phyloP scores from a whole-genome alignment of 2,113 vertebrate species.

The Montifringilla adamsi region DNA sequence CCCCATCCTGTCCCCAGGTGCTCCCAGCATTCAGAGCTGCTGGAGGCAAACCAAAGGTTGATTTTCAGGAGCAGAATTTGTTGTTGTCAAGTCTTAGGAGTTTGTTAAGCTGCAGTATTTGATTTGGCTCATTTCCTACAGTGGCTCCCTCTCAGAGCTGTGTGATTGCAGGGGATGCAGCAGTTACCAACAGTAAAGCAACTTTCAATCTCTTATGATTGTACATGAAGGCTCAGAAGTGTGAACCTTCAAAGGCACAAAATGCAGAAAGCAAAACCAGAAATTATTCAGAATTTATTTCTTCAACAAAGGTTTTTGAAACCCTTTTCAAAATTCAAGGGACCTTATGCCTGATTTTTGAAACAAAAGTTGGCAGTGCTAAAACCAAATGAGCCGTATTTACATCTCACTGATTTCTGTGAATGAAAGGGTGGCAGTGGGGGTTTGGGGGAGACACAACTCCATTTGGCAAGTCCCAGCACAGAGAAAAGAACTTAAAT shows the following conservation, averaged over 20 bases:
- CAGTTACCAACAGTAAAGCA: constrained; percentile 34
- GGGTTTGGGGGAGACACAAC: not conserved
- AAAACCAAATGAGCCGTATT: not conserved
- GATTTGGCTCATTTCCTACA: constrained; percentile 47
- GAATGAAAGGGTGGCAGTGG: constrained; percentile 16
- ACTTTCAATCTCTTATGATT: not conserved
- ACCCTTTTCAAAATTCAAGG: constrained; percentile 30
- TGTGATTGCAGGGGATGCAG: constrained; percentile 41
- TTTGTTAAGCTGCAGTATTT: constrained; percentile 40
- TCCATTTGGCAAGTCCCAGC: constrained; percentile 25
- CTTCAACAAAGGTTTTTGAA: constrained; percentile 6
- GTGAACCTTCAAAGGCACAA: constrained; percentile 41
- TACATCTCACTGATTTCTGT: constrained; percentile 40
- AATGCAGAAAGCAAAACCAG: not conserved
- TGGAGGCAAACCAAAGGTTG: not conserved
- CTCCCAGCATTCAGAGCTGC: not conserved
- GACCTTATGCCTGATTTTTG: not conserved
- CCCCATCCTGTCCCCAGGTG: not conserved
- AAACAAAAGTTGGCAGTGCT: constrained; percentile 26
- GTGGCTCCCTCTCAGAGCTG: not conserved
- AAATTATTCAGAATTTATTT: constrained; percentile 39
- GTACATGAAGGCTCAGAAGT: not conserved
- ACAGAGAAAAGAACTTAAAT: constrained; percentile 39
- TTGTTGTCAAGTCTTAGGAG: not conserved
- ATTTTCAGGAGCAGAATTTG: not conserved